Base-by-base conservation (phyloP, 2,888 invertebrate genomes). In the Eudemis profundana region DNA sequence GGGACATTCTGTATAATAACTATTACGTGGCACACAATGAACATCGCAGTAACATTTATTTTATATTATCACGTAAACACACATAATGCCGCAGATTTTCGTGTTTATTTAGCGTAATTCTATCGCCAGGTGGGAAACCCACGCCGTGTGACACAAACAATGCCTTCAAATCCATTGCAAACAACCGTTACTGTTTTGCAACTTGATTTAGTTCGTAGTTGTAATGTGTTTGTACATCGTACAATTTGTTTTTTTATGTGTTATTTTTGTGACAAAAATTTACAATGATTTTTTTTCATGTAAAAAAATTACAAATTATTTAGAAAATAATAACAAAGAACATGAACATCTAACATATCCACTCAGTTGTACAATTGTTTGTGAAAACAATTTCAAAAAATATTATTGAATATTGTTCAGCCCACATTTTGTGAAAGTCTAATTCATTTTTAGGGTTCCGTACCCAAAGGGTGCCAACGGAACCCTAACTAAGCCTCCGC, bases 51-150 rank as follows among this genome's bases (percentile, higher is more conserved):
- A 17, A 57, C 17, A 17, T 33, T 27, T 64, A 12, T 51, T 59
- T 44, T 51, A 7, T 44, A 23, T 64, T 44, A 44, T 51, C 27
- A 17, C 2, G 17, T 36, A 64, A n/a, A 59, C 44, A 59, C 8
- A 33, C 10, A 33, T 10, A 2, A 27, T 57, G 57, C 49, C 5
- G n/a, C 23, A 50, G 64, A 38, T 57, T 57, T 42, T 33, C 23
- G 14, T 23, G 63, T 57, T 64, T 64, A 44, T 64, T 50, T 17
- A 57, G 50, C 57, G 36, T 64, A 57, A 64, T 44, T 42, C 15
- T 50, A 23, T 27, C 36, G 19, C 17, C 36, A 3, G 21, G n/a
- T 46, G 64, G 64, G 36, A 64, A 64, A 64, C 64, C 64, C 64
- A 23, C 5, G 44, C 19, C 27, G 8, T 4, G 19, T 5, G 40